Base-by-base conservation (phyloP, 2,113 vertebrate genomes). In the Coracopsis vasa region DNA sequence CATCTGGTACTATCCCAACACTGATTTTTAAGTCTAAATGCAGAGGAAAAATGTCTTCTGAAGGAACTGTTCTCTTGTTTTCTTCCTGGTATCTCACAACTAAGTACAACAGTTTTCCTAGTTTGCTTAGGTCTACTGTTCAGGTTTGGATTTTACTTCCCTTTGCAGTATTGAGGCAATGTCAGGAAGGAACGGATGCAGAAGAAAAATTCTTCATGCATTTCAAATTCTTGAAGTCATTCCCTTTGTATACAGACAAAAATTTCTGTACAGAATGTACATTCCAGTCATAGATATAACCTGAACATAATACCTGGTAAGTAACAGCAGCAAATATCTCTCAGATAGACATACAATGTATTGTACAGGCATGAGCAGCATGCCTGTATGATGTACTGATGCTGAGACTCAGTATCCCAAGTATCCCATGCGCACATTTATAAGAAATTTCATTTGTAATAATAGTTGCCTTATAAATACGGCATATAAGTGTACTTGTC, bases 161-260 rank as follows among this genome's bases (percentile, higher is more conserved):
- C 7, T 71, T 53, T 69, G 69, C 33, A 35, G 8, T 10, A 15
- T 17, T 62, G 27, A 69, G 39, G 14, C 53, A 79, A 27, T 45
- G 37, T 60, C 48, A 82, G 70, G 39, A 87, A 85, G 37, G 48
- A 89, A 41, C 31, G 86, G 50, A 31, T 73, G 27, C 44, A n/a
- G 58, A 45, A 82, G 28, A 48, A 54, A 87, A 51, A 39, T 19
- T 48, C 15, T 48, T 73, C 1, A 2, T 13, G 48, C 0, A 0
- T 70, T 89, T 80, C n/a, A 65, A 73, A 58, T 62, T 85, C 35
- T 80, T 65, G 44, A 85, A 82, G 24, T n/a, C 1, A 42, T 61
- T 94, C 10, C 37, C 8, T 60, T 85, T 53, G 45, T 45, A 33
- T 16, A 64, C 18, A 62, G 31, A 41, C 33, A 70, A 82, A 42